Base-by-base conservation (phyloP, 2,797 vertebrate species). In the Gephyroberyx darwinii region DNA sequence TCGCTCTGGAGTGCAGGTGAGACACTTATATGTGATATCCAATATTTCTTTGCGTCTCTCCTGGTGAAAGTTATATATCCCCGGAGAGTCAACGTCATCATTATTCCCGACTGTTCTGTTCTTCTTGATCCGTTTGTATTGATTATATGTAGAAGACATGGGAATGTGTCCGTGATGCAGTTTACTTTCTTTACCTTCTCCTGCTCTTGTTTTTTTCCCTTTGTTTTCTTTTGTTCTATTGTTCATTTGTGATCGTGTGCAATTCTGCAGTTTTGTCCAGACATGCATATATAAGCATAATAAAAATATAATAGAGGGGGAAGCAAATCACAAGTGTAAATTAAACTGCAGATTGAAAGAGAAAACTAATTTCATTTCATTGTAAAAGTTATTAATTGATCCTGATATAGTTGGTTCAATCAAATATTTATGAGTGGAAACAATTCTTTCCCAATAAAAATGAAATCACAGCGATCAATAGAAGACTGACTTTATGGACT, bases 1-100 rank as follows among this genome's bases (percentile, higher is more conserved):
- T 90, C 91, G 0, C 87, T 93, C 68, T 86, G 69, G 69, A 87
- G 82, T 79, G 30, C 83, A 90, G 93, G 94, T 94, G 62, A 90
- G 89, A 78, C 16, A 12, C 7, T 22, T 26, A 53, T 53, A 3
- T 2, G 1, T 14, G 26, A 26, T 26, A 45, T 20, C 31, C 30
- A 56, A 5, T 57, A 20, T 13, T 5, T 35, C 1, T 68, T 37
- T 33, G 5, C 2, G 1, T 71, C 37, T 60, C 7, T 37, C 55
- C 13, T 64, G 13, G 8, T 75, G 52, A 52, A 35, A 35, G 31
- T n/a, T 37, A 39, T 39, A 7, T 41, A 19, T 58, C 35, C 12
- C n/a, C 22, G 56, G 35, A 58, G 35, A n/a, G 8, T 35, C 31
- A 33, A n/a, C n/a, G 22, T 12, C 12, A 52, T 52, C 16, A 22